These are phyloP conservation scores for Plotosus lineatus DNA, from an alignment of 2,113 vertebrate genomes.

Conservation along the genomic window DNA sequence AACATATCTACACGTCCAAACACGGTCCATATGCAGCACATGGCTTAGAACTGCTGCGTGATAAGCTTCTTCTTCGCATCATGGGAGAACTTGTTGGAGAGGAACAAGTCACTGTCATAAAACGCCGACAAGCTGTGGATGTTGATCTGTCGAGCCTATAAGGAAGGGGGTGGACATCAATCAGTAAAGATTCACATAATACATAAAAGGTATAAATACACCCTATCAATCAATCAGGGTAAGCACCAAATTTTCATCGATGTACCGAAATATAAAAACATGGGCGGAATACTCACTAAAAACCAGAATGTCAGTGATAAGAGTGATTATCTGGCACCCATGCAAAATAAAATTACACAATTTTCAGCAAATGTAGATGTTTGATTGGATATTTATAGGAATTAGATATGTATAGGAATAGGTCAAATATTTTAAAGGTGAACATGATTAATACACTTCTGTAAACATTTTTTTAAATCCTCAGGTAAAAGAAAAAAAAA, in stretches of 20 bases:
- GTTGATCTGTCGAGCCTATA: conserved; percentile 93
- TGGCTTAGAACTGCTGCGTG: conserved; percentile 83
- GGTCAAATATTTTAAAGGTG: too few relatives aligned
- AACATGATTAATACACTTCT: too few relatives aligned
- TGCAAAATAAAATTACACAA: too few relatives aligned
- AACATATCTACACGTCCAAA: conserved; percentile 41
- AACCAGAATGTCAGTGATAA: too few relatives aligned
- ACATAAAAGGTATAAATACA: not conserved
- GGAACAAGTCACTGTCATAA: conserved; percentile 90
- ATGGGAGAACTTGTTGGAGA: conserved; percentile 85
- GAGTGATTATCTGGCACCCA: too few relatives aligned
- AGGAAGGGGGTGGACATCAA: not conserved
- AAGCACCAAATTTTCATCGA: not conserved
- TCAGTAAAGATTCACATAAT: not conserved
- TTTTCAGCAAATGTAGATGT: too few relatives aligned
- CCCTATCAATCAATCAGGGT: not conserved
- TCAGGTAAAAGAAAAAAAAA: not conserved
- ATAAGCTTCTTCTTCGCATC: conserved; percentile 90
- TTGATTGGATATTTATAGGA: too few relatives aligned
- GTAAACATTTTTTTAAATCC: too few relatives aligned
- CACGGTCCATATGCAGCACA: not conserved
- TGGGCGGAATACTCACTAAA: not conserved
- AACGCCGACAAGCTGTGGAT: conserved; percentile 92
- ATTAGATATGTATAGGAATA: too few relatives aligned
- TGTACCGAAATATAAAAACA: not conserved